phyloP scores from a whole-genome alignment of 92 coral and sea anemone species.

The Actinernus sp. region DNA sequence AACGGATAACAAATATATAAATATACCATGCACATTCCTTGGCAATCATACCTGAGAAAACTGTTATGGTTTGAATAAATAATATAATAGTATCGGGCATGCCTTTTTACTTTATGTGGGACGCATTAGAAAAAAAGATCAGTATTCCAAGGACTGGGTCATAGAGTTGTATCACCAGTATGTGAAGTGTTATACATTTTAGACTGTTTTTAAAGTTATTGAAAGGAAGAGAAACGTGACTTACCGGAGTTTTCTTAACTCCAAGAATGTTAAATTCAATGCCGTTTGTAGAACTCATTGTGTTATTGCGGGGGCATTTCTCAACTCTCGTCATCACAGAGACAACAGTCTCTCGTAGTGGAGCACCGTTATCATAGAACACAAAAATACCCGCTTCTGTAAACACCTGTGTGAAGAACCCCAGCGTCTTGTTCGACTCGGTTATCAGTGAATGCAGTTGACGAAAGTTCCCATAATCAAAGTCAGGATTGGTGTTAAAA shows the following conservation, averaged over 20 bases:
- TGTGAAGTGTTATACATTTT: too few relatives aligned
- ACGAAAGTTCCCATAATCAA: slow-evolving; percentile 94
- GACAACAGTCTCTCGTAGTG: slow-evolving; percentile 69
- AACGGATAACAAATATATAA: too few relatives aligned
- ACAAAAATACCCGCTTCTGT: slow-evolving; percentile 88
- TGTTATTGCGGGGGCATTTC: slow-evolving; percentile 45
- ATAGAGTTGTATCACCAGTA: too few relatives aligned
- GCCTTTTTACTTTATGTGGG: too few relatives aligned
- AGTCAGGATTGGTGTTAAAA: slow-evolving; percentile 77
- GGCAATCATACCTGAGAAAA: too few relatives aligned
- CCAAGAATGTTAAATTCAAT: slow-evolving; percentile 35
- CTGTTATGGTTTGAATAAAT: too few relatives aligned
- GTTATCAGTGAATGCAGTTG: slow-evolving; percentile 84
- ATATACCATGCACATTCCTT: background rate
- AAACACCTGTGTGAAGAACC: slow-evolving; percentile 83
- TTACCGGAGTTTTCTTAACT: slow-evolving; percentile 69
- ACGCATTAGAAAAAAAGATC: too few relatives aligned
- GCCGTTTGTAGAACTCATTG: slow-evolving; percentile 52
- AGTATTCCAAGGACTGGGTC: too few relatives aligned
- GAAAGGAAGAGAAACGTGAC: too few relatives aligned
- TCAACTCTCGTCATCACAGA: slow-evolving; percentile 74
- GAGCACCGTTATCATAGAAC: slow-evolving; percentile 91
- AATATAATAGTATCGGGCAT: too few relatives aligned
- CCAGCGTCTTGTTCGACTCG: slow-evolving; percentile 81
- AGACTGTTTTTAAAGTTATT: too few relatives aligned